These are phyloP conservation scores for Drosophila pseudoobscura DNA, from an alignment of 1,140 invertebrate genomes.

Conservation along the genomic window DNA sequence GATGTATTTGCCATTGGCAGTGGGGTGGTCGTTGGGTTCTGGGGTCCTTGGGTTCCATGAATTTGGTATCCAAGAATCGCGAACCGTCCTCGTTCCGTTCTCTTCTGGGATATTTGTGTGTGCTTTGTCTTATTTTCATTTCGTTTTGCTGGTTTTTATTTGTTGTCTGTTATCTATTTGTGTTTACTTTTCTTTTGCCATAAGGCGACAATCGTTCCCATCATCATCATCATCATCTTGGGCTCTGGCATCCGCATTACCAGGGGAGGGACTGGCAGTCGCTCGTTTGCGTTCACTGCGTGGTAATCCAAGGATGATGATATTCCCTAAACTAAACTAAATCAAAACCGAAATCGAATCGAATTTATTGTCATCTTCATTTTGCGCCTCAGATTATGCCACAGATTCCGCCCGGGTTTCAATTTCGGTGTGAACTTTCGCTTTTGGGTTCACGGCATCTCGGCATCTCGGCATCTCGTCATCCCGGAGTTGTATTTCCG, in stretches of 20 bases:
- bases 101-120: conserved; percentile 40
- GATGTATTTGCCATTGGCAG: conserved; percentile 60
- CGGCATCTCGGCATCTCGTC: not conserved
- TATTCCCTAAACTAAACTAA: conserved; percentile 78
- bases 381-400: conserved; percentile 78
- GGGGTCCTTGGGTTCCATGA: conserved; percentile 24
- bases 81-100: conserved; percentile 34
- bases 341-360: conserved; percentile 80
- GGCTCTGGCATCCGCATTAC: conserved; percentile 20
- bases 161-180: conserved; percentile 79
- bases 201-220: conserved; percentile 76
- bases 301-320: conserved; percentile 78
- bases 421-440: conserved; percentile 79
- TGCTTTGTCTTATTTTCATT: conserved; percentile 81
- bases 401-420: conserved; percentile 69
- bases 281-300: conserved; percentile 32
- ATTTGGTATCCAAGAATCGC: conserved; percentile 50
- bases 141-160: conserved; percentile 72
- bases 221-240: conserved; percentile 53
- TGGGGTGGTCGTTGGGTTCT: conserved; percentile 31
- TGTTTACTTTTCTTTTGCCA: conserved; percentile 69
- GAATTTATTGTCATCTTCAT: conserved; percentile 81
- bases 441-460: conserved; percentile 49
- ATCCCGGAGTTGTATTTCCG: conserved; percentile 30
- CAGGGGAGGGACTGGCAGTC: conserved; percentile 19